Base-by-base conservation (phyloP, 1,140 invertebrate species). In the Drosophila ironensis region DNA sequence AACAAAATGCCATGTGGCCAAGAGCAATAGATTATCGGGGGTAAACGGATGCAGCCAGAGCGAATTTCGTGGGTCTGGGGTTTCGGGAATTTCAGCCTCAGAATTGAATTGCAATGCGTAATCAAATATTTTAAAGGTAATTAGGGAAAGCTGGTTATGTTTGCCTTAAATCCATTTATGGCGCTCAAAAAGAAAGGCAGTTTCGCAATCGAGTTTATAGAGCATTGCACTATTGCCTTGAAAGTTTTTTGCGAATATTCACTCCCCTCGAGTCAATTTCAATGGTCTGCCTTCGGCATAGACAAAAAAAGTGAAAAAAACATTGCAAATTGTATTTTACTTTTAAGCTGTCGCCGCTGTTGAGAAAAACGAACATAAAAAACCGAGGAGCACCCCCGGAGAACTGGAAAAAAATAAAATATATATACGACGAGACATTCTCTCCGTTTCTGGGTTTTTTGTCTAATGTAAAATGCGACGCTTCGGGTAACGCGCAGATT, bases 401-500 rank as follows among this genome's bases (percentile, higher is more conserved):
- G 48, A 9, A 63, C 19, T 48, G n/a, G n/a, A 24, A 9, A 47
- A 61, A 48, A 33, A 48, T 30, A 20, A 61, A 50, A 63, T 64
- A 51, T 51, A 33, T n/a, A n/a, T n/a, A n/a, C n/a, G n/a, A n/a
- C 37, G 19, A 41, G 14, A 30, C 2, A 14, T 12, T 20, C 48
- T 42, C 28, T 72, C 22, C 42, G 56, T 72, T 74, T n/a, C n/a
- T n/a, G n/a, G n/a, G n/a, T n/a, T n/a, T n/a, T 77, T 78, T 42
- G 64, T 78, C 80, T 86, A 86, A 84, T 82, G 56, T 73, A 66
- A 78, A 84, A 73, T 57, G 73, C 52, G 59, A 37, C 60, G 78
- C 78, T 84, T 63, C 57, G 78, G 80, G 78, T 78, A 86, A 70
- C 75, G 78, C 61, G 75, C 74, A 80, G 74, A 84, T 84, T 84